These are phyloP conservation scores for Parelbella ahira DNA, from an alignment of 2,888 invertebrate species.

Conservation along the genomic window DNA sequence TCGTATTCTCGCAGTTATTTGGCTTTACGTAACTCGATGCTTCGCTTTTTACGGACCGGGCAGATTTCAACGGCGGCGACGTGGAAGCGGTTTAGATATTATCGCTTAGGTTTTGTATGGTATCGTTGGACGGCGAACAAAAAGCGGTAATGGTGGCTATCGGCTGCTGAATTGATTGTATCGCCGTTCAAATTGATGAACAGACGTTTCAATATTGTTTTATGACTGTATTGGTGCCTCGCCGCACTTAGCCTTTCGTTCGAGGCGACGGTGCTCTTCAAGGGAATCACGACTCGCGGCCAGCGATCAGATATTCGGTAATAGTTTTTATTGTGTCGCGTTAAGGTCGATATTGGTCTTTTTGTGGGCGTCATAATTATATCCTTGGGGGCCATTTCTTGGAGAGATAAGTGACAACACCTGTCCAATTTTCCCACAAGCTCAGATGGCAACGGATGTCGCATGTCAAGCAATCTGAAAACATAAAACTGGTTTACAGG, in stretches of 20 bases:
- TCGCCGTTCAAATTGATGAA: constrained; percentile 32
- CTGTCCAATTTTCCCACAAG: constrained; percentile 74
- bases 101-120: constrained; percentile 44
- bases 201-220: constrained; percentile 50
- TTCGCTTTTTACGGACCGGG: constrained; percentile 37
- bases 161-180: constrained; percentile 27
- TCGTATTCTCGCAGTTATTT: constrained; percentile 47
- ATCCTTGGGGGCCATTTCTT: constrained; percentile 41
- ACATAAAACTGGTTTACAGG: constrained; percentile 45
- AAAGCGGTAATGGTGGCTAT: constrained; percentile 23
- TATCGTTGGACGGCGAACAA: constrained; percentile 36
- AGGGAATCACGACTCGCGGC: constrained; percentile 28
- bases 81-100: constrained; percentile 54
- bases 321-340: no score
- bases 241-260: constrained; percentile 55
- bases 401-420: constrained; percentile 70
- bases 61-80: constrained; percentile 46
- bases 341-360: constrained; percentile 30
- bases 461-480: constrained; percentile 64
- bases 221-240: constrained; percentile 59
- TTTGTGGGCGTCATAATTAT: constrained; percentile 38
- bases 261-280: constrained; percentile 33
- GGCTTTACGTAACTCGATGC: constrained; percentile 55
- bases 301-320: background rate
- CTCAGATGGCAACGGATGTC: constrained; percentile 53